Base-by-base conservation (phyloP, 1,140 invertebrate genomes). In the Phortica variegata region DNA sequence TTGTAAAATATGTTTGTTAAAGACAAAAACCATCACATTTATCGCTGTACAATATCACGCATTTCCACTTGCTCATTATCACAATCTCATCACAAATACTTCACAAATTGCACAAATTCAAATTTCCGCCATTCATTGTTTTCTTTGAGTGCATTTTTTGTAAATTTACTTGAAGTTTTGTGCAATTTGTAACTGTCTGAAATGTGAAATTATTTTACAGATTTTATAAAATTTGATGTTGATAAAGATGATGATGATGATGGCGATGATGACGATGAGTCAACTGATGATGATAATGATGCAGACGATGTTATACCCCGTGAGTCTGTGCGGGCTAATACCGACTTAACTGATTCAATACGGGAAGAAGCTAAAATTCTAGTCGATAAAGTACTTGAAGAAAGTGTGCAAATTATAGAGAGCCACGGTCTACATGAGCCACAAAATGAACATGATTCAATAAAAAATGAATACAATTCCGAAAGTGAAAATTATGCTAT, bases 401-500 rank as follows among this genome's bases (percentile, higher is more conserved):
- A 76, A 40, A 76, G 74, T 43, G 58, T 76, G 51, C 58, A 68
- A 34, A 62, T 70, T 29, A 59, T 76, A 49, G 69, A 66, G 26
- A 55, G 51, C 36, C 69, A 71, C 19, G 71, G 65, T 2, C 34
- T 52, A 29, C 42, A 48, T 18, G 58, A 74, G 15, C 59, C 55
- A 48, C 43, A 54, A 51, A 66, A 66, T 55, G 60, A 54, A 19
- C 60, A 62, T 16, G 57, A 62, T 43, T 58, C 46, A 19, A 49
- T 47, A 45, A 74, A 58, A 45, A 49, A 57, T 17, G 72, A 74
- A 50, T 70, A 75, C 45, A 75, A 75, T 57, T 75, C 73, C 29
- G 73, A 76, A 48, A 76, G 73, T 69, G 73, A 76, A 47, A 68
- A 76, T 43, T 76, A 75, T 73, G 73, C 73, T 18, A 76, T 76